These are phyloP conservation scores for Antitype chi DNA, from an alignment of 2,888 invertebrate species.

Conservation along the genomic window DNA sequence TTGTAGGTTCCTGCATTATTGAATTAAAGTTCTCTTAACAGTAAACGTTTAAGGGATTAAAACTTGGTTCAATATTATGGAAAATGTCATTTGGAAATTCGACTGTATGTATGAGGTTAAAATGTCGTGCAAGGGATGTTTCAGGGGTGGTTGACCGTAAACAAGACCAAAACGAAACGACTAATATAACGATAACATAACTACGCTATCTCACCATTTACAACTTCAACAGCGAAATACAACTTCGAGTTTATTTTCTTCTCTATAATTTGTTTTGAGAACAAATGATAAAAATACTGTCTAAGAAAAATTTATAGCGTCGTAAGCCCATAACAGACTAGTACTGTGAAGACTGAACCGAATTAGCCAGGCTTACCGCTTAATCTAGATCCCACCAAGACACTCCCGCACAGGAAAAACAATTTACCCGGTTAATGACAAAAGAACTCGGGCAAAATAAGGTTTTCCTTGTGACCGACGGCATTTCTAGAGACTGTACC, in stretches of 20 bases:
- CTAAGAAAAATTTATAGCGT: slow-evolving; percentile 49
- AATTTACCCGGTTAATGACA: slow-evolving; percentile 84
- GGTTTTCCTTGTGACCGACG: slow-evolving; percentile 73
- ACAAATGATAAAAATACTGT: slow-evolving; percentile 1
- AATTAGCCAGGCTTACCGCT: slow-evolving; percentile 79
- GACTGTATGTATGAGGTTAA: not conserved
- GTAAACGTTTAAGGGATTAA: not conserved
- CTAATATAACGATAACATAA: not conserved
- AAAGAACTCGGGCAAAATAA: slow-evolving; percentile 78
- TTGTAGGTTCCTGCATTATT: not conserved
- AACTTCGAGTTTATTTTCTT: not conserved
- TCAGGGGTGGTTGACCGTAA: not conserved
- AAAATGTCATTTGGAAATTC: not conserved
- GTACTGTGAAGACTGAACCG: slow-evolving; percentile 66
- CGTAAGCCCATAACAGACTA: slow-evolving; percentile 70
- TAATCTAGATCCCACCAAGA: slow-evolving; percentile 82
- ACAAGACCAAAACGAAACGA: slow-evolving; percentile 7
- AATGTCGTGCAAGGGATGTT: not conserved
- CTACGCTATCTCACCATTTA: slow-evolving; percentile 1
- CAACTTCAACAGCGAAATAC: slow-evolving; percentile 4
- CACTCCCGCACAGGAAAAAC: slow-evolving; percentile 80
- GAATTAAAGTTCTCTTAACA: slow-evolving; percentile 3
- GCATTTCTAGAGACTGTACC: slow-evolving; percentile 58
- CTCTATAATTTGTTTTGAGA: not conserved
- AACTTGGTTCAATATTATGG: not conserved